These are phyloP conservation scores for Azemiops feae DNA, from an alignment of 2,113 vertebrate genomes.

Conservation along the genomic window DNA sequence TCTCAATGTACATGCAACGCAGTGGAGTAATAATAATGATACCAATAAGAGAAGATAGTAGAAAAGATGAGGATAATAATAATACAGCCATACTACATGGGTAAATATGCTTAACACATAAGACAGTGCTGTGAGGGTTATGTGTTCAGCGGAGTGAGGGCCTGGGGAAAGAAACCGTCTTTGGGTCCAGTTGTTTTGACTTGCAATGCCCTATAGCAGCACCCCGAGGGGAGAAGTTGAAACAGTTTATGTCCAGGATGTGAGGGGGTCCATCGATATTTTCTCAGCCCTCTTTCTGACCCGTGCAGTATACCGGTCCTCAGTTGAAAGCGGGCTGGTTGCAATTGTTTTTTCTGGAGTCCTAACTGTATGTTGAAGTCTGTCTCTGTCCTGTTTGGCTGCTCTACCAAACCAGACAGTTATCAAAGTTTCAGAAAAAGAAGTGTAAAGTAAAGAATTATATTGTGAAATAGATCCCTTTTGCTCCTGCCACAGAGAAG, in stretches of 20 bases:
- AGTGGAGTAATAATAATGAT: background rate
- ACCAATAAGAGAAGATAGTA: background rate
- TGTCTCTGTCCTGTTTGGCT: background rate
- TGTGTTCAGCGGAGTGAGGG: too few relatives aligned
- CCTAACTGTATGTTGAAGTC: background rate
- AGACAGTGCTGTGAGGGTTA: too few relatives aligned
- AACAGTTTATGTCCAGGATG: background rate
- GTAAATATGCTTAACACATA: background rate
- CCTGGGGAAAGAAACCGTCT: background rate
- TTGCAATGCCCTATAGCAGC: background rate
- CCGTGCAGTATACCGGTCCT: background rate
- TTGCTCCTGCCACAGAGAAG: constrained; percentile 76
- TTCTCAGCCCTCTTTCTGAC: background rate
- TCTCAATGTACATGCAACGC: background rate
- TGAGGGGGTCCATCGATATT: background rate
- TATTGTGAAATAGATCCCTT: constrained; percentile 13
- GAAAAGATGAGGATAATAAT: background rate
- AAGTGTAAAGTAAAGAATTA: background rate
- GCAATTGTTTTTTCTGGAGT: background rate
- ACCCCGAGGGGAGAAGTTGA: background rate
- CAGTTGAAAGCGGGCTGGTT: background rate
- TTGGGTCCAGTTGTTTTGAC: background rate
- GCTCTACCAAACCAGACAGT: background rate
- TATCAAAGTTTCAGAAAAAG: background rate
- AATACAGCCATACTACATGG: background rate